phyloP scores from a whole-genome alignment of 30 jellyfish, hydroid and myxozoan species.

The Aurelia aurita complex sp. Pacific region DNA sequence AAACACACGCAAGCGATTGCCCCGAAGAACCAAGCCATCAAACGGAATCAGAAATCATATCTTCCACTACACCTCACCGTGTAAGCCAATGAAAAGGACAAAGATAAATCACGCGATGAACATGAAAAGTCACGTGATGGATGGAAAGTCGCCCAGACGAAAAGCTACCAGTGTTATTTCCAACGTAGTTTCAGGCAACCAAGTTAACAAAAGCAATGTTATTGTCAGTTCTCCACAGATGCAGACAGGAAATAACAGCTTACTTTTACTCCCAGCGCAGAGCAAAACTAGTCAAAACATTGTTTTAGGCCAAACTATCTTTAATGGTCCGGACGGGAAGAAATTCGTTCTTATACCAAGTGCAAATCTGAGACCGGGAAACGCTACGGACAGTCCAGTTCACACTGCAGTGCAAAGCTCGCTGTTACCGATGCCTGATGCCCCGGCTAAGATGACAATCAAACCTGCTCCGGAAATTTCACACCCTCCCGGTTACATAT shows the following conservation, averaged over 20 bases:
- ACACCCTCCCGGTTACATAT: conserved; percentile 39
- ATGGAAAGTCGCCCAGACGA: background rate
- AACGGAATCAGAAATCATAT: conserved; percentile 21
- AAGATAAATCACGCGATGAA: background rate
- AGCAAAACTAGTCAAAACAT: conserved; percentile 28
- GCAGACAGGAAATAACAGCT: background rate
- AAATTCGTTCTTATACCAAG: conserved; percentile 58
- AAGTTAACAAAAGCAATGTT: background rate
- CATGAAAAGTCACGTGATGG: background rate
- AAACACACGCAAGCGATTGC: conserved; percentile 1
- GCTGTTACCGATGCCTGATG: conserved; percentile 9
- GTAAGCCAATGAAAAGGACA: conserved; percentile 27
- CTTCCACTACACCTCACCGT: conserved; percentile 9
- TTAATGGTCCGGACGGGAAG: conserved; percentile 69
- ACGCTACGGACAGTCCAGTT: background rate
- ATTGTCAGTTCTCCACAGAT: background rate
- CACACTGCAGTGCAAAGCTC: conserved; percentile 35
- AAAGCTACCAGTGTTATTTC: conserved; percentile 2
- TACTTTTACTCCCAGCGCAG: conserved; percentile 55
- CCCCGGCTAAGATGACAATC: conserved; percentile 15
- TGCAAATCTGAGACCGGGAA: conserved; percentile 4
- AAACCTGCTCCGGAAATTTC: conserved; percentile 7
- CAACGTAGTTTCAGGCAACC: background rate
- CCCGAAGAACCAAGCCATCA: conserved; percentile 25
- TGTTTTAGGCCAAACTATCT: conserved; percentile 73